Evolutionary conservation across 2,113 vertebrate species (phyloP), one percentile per base, ranked within the genome.

Genomic region (Oenanthe oenanthe): DNA sequence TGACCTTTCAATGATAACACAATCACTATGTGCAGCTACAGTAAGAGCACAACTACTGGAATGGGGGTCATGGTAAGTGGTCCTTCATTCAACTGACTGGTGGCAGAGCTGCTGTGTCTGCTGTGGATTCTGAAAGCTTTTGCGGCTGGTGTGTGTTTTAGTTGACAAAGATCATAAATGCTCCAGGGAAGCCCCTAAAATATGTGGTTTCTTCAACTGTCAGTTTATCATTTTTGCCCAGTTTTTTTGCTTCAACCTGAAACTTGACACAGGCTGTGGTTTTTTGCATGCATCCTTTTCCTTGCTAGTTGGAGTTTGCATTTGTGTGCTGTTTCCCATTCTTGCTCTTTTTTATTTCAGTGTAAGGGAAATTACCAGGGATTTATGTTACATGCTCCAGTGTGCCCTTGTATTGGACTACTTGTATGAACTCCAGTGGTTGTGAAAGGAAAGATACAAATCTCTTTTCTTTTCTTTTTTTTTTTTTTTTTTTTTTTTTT

Each of bases 111-210:
- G 26, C 50, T 40, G 12, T 45, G 36, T 29, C 58, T 72, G 36
- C 13, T 19, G 17, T 32, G 22, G 28, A 9, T 54, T 76, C 74
- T 34, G 9, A 25, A 31, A 17, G 21, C 53, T 73, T 75, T 60
- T 85, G 53, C 92, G 72, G 51, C 51, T 80, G 29, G 7, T 50
- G 13, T 40, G 9, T 77, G 57, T 45, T 83, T 93, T 31, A 85
- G 74, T 42, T 89, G 89, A 76, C 75, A 85, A 76, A 89, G 53
- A 68, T 76, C 71, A 94, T 63, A 92, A 96, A 62, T 26, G 4
- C 11, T 86, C 3, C 31, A 83, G 93, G 95, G 40, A 94, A 96
- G 36, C 79, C 95, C 95, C 95, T 92, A 92, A 92, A 93, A 92
- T 74, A 75, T 1, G 6, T 80, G 57, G 45, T 72, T 89, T 84